These are phyloP conservation scores for Balearica regulorum DNA, from an alignment of 2,797 vertebrate species.

Conservation along the genomic window DNA sequence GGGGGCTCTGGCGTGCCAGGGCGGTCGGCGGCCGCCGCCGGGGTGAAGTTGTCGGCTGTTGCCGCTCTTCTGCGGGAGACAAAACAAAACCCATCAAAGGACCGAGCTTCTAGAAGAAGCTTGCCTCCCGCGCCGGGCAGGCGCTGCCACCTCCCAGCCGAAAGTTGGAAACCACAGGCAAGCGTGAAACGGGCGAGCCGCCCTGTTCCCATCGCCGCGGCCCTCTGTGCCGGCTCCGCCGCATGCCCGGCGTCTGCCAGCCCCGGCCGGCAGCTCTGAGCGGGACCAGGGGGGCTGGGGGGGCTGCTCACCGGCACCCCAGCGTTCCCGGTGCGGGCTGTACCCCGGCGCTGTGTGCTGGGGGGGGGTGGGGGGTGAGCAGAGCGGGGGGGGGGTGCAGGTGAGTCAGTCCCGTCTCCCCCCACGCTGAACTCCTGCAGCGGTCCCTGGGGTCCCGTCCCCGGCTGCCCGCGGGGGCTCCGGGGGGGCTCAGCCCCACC, in stretches of 20 bases:
- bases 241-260: background rate
- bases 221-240: fast-evolving
- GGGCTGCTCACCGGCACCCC: background rate
- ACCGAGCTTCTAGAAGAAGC: background rate
- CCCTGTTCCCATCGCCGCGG: background rate
- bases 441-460: background rate
- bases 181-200: background rate
- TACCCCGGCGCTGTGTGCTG: fast-evolving
- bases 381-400: background rate
- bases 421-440: fast-evolving
- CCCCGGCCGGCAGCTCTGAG: fast-evolving
- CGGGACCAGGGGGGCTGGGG: fast-evolving
- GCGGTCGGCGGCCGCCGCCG: background rate
- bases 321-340: background rate
- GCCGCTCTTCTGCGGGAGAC: background rate
- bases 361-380: background rate
- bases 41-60: background rate
- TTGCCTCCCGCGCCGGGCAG: background rate
- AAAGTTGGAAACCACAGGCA: constrained; percentile 26
- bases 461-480: background rate
- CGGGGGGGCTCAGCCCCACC: background rate
- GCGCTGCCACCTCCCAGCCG: background rate
- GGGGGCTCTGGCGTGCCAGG: background rate
- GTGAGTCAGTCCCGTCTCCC: fast-evolving
- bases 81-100: constrained; percentile 42